Conservation (phyloP, 2,797 vertebrate species). For the Masticophis lateralis region DNA sequence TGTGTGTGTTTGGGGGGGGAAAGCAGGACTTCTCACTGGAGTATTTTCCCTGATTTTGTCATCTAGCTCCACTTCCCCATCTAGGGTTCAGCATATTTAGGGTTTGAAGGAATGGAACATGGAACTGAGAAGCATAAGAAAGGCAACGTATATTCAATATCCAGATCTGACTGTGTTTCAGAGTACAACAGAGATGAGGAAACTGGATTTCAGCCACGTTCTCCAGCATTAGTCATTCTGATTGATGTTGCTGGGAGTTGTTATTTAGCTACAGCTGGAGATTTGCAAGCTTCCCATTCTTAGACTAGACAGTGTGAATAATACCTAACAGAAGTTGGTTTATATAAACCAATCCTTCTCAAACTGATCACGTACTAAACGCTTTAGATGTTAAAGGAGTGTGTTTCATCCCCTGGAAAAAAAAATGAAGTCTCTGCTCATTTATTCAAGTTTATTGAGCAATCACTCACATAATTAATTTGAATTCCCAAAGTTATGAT, state of each 20-base stretch:
- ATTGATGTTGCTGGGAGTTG: neutral
- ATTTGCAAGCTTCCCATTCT: neutral
- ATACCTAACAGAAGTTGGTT: neutral
- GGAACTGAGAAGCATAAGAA: neutral
- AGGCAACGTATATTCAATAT: neutral
- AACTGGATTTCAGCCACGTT: neutral
- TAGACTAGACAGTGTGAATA: neutral
- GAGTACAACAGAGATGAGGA: neutral
- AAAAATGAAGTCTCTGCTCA: neutral
- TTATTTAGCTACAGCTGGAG: neutral
- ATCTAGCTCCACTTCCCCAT: neutral
- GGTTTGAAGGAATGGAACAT: neutral
- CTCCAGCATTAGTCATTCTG: neutral
- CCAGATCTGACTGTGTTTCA: neutral
- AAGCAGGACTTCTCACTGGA: too few relatives aligned
- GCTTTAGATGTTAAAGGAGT: neutral
- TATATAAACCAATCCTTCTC: neutral
- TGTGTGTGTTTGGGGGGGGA: too few relatives aligned
- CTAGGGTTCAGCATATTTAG: neutral
- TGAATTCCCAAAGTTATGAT: constrained; percentile 10
- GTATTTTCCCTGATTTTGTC: neutral
- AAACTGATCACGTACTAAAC: neutral
- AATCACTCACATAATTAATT: constrained; percentile 9
- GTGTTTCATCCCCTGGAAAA: neutral
- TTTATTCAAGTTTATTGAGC: constrained; percentile 5